Evolutionary conservation across 1,140 invertebrate genomes (phyloP).

Genomic region (Harlomillsia oculata): DNA sequence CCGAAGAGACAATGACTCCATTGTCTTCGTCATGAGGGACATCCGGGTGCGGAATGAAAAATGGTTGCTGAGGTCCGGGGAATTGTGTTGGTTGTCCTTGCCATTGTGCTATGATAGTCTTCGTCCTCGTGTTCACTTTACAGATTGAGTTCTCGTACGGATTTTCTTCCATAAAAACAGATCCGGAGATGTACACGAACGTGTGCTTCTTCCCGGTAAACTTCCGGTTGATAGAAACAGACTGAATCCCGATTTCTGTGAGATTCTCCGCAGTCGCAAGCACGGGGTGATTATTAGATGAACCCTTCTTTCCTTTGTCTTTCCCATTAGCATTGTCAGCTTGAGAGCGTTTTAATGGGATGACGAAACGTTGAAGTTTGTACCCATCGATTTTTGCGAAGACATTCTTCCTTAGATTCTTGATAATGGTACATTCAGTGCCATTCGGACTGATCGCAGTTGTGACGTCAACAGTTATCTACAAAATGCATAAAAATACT

Average conservation of each 20-base stretch:
- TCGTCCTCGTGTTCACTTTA: slow-evolving; percentile 39
- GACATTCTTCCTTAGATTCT: too few species aligned
- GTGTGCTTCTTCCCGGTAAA: slow-evolving; percentile 39
- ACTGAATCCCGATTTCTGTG: not conserved
- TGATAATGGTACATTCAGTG: too few species aligned
- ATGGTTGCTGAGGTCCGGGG: slow-evolving; percentile 36
- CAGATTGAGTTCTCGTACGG: slow-evolving; percentile 26
- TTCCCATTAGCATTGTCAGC: too few species aligned
- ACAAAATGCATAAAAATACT: too few species aligned
- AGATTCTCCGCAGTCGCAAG: too few species aligned
- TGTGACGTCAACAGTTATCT: too few species aligned
- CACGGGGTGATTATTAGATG: too few species aligned
- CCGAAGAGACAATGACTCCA: slow-evolving; percentile 33
- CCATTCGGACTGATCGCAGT: too few species aligned
- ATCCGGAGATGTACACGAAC: slow-evolving; percentile 41
- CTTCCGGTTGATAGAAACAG: slow-evolving; percentile 39
- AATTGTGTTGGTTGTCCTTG: slow-evolving; percentile 33
- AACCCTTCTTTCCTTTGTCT: too few species aligned
- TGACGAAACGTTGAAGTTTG: too few species aligned
- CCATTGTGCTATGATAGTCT: slow-evolving; percentile 32
- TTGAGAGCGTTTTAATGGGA: too few species aligned
- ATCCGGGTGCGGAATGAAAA: slow-evolving; percentile 36
- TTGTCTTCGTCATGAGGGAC: slow-evolving; percentile 38
- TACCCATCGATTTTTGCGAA: too few species aligned
- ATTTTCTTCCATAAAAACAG: slow-evolving; percentile 1